These are phyloP conservation scores for Panthera leo DNA, from an alignment of 2,113 vertebrate species.

Conservation along the genomic window DNA sequence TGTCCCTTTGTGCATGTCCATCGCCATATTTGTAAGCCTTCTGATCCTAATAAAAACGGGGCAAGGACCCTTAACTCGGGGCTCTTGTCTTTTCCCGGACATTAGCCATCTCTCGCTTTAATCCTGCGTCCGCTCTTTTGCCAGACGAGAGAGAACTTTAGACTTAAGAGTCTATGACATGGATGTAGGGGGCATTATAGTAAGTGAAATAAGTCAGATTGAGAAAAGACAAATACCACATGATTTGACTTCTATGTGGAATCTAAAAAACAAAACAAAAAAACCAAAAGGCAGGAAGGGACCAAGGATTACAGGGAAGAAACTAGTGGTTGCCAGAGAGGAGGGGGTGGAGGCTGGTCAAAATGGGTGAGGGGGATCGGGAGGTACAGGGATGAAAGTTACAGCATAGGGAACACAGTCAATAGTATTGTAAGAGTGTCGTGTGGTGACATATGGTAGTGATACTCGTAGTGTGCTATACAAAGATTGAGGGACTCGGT, in stretches of 20 bases:
- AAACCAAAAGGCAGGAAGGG: not conserved
- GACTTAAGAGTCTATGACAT: not conserved
- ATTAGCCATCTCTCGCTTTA: too few species aligned
- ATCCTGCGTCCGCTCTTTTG: too few species aligned
- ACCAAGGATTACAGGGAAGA: not conserved
- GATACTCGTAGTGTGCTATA: too few species aligned
- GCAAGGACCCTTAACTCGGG: too few species aligned
- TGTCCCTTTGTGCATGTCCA: too few species aligned
- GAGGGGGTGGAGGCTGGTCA: not conserved
- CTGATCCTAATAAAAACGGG: too few species aligned
- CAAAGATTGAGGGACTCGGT: too few species aligned
- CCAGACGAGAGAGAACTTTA: too few species aligned
- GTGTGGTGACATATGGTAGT: not conserved
- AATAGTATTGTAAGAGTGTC: not conserved
- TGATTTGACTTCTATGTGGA: not conserved
- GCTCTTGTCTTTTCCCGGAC: too few species aligned
- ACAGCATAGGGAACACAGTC: not conserved
- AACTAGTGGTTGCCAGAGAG: not conserved
- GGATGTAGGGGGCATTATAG: not conserved
- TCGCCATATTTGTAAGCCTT: too few species aligned
- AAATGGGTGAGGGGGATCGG: not conserved
- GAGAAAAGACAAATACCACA: not conserved
- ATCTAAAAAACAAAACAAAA: not conserved
- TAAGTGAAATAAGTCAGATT: not conserved
- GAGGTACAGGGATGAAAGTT: not conserved